phyloP scores from a whole-genome alignment of 2,797 vertebrate genomes.

The Phylloscopus collybita region DNA sequence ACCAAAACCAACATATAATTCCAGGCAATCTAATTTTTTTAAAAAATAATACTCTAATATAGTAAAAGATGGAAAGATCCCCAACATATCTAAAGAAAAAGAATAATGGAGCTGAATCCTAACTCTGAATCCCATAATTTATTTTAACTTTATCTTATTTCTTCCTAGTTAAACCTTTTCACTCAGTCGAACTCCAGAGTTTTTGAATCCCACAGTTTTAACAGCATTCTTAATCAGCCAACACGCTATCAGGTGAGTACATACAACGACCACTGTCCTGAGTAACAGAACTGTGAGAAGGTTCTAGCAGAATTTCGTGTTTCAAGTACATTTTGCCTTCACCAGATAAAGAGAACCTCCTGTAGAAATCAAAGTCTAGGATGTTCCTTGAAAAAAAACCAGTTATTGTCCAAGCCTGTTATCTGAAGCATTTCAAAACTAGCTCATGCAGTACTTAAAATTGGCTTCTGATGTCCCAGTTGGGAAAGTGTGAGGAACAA shows the following conservation, averaged over 20 bases:
- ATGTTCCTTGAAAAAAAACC: background rate
- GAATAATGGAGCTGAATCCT: background rate
- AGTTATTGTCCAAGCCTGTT: background rate
- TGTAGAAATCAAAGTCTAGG: background rate
- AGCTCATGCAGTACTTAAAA: background rate
- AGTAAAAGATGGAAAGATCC: background rate
- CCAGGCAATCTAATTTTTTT: background rate
- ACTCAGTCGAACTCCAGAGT: constrained; percentile 86
- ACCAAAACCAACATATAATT: background rate
- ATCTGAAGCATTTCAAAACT: background rate
- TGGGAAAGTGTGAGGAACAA: background rate
- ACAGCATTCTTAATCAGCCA: constrained; percentile 88
- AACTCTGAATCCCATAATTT: constrained; percentile 1
- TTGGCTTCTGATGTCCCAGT: background rate
- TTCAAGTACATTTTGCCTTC: background rate
- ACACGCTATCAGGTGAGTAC: constrained; percentile 86
- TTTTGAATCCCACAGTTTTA: constrained; percentile 88
- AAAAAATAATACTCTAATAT: background rate
- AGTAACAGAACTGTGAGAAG: background rate
- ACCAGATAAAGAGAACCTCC: background rate
- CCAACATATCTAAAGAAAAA: background rate
- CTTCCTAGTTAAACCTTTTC: constrained; percentile 87
- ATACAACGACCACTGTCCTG: background rate
- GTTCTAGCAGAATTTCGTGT: background rate
- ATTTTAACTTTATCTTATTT: constrained; percentile 71